Conservation (phyloP, 2,797 vertebrate species). For the Threskiornis aethiopicus region DNA sequence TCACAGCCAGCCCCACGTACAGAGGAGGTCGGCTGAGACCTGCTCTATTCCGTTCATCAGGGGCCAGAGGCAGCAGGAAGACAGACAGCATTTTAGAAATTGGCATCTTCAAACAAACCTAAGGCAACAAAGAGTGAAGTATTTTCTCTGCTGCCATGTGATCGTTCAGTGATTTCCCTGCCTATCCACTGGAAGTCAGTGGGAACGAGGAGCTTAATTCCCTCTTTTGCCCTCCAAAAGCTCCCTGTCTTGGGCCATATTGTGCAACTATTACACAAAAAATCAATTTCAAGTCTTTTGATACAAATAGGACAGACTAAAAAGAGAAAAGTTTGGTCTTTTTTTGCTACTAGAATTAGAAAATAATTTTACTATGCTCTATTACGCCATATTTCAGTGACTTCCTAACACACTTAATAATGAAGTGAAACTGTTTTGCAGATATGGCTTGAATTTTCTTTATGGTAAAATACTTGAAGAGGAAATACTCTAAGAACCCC, state of each 20-base stretch:
- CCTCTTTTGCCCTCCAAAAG: not conserved
- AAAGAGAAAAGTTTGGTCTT: not conserved
- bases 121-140: not conserved
- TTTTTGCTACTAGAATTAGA: not conserved
- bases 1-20: rapidly evolving
- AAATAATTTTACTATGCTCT: not conserved
- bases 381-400: not conserved
- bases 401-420: not conserved
- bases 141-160: not conserved
- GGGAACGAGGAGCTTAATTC: not conserved
- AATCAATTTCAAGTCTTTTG: not conserved
- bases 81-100: not conserved
- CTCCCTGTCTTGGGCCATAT: not conserved
- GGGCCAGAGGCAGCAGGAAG: not conserved
- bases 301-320: not conserved
- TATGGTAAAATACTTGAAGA: not conserved
- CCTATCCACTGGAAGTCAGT: not conserved
- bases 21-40: not conserved
- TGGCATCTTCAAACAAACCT: not conserved
- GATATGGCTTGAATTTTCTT: not conserved
- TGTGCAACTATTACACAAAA: not conserved
- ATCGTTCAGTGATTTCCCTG: not conserved
- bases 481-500: not conserved
- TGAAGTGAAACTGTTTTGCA: not conserved
- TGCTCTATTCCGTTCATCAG: not conserved